Conservation (phyloP, 2,797 vertebrate species). For the Triplophysa yarkandensis region DNA sequence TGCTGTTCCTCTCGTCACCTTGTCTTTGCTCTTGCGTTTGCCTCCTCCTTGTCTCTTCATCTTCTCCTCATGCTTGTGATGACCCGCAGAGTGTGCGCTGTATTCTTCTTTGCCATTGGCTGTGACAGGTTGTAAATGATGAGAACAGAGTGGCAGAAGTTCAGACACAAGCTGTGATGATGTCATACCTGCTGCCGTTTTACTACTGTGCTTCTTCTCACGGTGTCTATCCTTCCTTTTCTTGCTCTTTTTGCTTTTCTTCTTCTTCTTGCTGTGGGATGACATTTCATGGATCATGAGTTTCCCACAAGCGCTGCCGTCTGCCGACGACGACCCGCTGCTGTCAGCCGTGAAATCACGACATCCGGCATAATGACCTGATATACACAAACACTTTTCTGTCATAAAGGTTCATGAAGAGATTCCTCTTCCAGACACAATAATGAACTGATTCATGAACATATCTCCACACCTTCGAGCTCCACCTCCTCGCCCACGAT, state of each 20-base stretch:
- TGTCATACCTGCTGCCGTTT: neutral
- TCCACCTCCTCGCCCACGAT: conserved; percentile 70
- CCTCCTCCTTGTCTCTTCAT: conserved; percentile 74
- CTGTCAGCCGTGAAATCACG: conserved; percentile 58
- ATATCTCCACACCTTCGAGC: conserved; percentile 60
- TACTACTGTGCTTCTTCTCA: conserved; percentile 40
- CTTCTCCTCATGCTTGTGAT: conserved; percentile 70
- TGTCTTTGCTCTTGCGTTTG: conserved; percentile 34
- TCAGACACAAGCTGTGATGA: neutral
- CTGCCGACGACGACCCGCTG: conserved; percentile 81
- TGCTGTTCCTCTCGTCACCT: conserved; percentile 15
- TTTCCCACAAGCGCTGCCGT: conserved; percentile 80
- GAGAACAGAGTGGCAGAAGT: neutral
- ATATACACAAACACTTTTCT: neutral
- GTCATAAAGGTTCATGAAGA: too few relatives aligned
- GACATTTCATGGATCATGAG: conserved; percentile 83
- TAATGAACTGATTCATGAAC: neutral
- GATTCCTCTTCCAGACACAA: neutral
- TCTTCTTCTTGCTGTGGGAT: conserved; percentile 83
- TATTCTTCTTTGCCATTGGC: conserved; percentile 50
- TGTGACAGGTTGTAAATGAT: conserved; percentile 40
- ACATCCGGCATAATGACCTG: conserved; percentile 54
- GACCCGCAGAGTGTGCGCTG: conserved; percentile 33
- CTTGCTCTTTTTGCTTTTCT: conserved; percentile 88
- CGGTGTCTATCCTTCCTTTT: conserved; percentile 59